Evolutionary conservation across 1,140 invertebrate species (phyloP), one percentile per base, ranked within the genome.

Genomic region (Trachymyrmex septentrionalis): DNA sequence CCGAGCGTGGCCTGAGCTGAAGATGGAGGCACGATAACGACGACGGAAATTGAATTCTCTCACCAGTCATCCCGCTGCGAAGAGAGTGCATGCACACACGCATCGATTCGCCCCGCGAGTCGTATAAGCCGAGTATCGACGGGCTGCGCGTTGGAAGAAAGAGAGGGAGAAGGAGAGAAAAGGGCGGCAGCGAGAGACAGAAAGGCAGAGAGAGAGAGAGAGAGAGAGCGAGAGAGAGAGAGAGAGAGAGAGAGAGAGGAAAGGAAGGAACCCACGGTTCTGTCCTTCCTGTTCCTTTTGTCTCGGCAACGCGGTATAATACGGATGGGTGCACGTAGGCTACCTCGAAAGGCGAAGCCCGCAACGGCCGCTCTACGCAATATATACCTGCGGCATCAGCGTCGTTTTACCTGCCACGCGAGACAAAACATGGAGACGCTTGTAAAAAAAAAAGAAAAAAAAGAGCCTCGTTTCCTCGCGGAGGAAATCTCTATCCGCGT

Each of bases 31-130:
- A 88, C 91, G 93, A 94, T 94, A 94, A 94, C 91, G 87, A 93
- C 90, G 92, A 93, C 92, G 93, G 93, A 94, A 95, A 94, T 94
- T 94, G 94, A 94, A 94, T 94, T 94, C 93, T 94, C 93, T 92
- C 92, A 93, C 91, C 91, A 93, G 94, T 94, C 93, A 94, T 94
- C 92, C 92, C 72, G 91, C 92, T 92, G 92, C 90, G 92, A 93
- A 69, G 66, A 72, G 91, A 92, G 75, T 92, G 91, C 92, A 88
- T 91, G 87, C 86, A 88, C 88, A 89, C 81, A 86, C 86, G 85
- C 67, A 59, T 81, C 90, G 88, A 90, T 88, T 88, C 91, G 88
- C 88, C 89, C 88, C 81, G 89, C 87, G 92, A 91, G 91, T 86
- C 66, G 73, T 85, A 85, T 64, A 85, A 67, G 86, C 87, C 86